phyloP scores from a whole-genome alignment of 2,888 invertebrate genomes.

The Glaucopsyche alexis region DNA sequence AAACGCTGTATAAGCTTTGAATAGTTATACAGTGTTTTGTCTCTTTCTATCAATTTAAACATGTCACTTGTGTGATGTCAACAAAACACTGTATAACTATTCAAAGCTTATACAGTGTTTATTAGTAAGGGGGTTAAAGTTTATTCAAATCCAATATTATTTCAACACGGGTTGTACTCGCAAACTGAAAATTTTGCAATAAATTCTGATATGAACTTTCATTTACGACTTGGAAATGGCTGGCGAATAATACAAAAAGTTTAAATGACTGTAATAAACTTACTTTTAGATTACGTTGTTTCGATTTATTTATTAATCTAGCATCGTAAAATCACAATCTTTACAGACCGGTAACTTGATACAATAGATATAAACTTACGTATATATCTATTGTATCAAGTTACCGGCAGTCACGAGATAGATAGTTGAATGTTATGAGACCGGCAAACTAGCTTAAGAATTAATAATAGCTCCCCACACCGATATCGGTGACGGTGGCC shows the following conservation, averaged over 20 bases:
- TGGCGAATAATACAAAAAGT: conserved; percentile 19
- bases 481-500: too few species aligned
- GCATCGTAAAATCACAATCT: background rate
- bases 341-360: too few species aligned
- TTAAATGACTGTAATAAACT: background rate
- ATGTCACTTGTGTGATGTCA: too few species aligned
- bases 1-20: too few species aligned
- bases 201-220: conserved; percentile 17
- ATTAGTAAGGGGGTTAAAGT: background rate
- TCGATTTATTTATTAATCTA: conserved; percentile 1
- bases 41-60: too few species aligned
- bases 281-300: conserved; percentile 2
- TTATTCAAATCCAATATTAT: background rate
- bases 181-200: conserved; percentile 8
- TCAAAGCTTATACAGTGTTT: background rate
- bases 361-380: too few species aligned
- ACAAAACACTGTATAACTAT: background rate
- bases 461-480: too few species aligned
- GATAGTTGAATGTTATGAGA: too few species aligned
- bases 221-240: conserved; percentile 13
- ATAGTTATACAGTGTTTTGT: too few species aligned
- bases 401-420: too few species aligned
- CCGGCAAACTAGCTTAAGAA: too few species aligned
- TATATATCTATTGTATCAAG: too few species aligned
- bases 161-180: background rate